phyloP scores from a whole-genome alignment of 2,888 invertebrate genomes.

The Tetragnatha montana region DNA sequence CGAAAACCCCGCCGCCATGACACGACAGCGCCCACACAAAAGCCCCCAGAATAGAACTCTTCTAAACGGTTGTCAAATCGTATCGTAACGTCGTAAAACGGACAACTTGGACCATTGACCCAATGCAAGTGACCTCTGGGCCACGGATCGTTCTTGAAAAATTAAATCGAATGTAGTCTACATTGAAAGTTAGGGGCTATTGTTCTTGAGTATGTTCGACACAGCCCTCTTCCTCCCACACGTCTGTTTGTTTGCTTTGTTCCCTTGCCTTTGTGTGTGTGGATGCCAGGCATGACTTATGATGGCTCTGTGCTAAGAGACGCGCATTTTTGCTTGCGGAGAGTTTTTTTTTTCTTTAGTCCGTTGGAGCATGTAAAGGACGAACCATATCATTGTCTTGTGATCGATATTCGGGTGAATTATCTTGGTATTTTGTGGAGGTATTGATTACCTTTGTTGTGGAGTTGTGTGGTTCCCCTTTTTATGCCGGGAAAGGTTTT shows the following conservation, averaged over 20 bases:
- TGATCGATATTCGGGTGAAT: neutral
- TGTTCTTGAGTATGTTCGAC: slow-evolving; percentile 23
- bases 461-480: neutral
- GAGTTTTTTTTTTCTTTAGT: neutral
- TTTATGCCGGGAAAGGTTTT: no score
- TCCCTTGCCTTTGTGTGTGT: neutral
- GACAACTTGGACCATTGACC: slow-evolving; percentile 56
- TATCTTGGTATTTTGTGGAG: neutral
- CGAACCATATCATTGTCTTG: neutral
- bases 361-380: neutral
- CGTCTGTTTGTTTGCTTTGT: slow-evolving; percentile 37
- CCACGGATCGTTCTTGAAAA: slow-evolving; percentile 54
- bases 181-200: slow-evolving; percentile 11
- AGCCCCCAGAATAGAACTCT: neutral
- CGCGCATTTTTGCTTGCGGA: neutral
- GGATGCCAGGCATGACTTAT: slow-evolving; percentile 4
- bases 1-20: neutral
- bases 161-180: neutral
- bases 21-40: neutral
- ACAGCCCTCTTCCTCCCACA: slow-evolving; percentile 15
- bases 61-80: neutral
- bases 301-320: neutral
- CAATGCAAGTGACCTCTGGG: slow-evolving; percentile 44
- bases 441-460: neutral
- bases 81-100: slow-evolving; percentile 15